phyloP scores from a whole-genome alignment of 2,797 vertebrate species.

The Holocentrus rufus region DNA sequence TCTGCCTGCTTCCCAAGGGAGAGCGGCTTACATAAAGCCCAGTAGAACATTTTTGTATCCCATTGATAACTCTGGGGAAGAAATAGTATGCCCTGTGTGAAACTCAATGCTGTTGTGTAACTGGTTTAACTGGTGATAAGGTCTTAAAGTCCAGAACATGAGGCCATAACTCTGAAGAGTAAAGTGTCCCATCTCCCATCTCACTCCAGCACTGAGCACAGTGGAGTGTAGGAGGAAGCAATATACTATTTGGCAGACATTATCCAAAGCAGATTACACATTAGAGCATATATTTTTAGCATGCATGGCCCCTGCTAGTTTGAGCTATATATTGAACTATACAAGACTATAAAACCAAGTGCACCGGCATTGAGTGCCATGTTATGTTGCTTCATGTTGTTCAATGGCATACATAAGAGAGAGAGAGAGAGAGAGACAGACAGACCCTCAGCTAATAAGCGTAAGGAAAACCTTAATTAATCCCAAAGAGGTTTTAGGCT shows the following conservation, averaged over 20 bases:
- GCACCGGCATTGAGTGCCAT: too few relatives aligned
- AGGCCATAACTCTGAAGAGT: background rate
- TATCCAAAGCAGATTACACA: too few relatives aligned
- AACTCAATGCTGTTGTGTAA: slow-evolving; percentile 22
- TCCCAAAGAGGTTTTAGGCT: slow-evolving; percentile 6
- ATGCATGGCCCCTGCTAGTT: too few relatives aligned
- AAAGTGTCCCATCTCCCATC: background rate
- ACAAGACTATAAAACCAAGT: background rate
- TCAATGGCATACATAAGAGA: too few relatives aligned
- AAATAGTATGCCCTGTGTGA: slow-evolving; percentile 3
- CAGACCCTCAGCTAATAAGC: too few relatives aligned
- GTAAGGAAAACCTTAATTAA: slow-evolving; percentile 9
- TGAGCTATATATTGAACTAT: too few relatives aligned
- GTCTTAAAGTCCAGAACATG: slow-evolving; percentile 6
- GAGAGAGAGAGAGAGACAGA: too few relatives aligned
- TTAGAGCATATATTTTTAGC: too few relatives aligned
- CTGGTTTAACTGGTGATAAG: slow-evolving; percentile 11
- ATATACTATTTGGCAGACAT: background rate
- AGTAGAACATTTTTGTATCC: background rate
- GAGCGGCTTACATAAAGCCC: slow-evolving; percentile 14
- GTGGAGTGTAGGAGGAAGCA: background rate
- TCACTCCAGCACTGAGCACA: background rate
- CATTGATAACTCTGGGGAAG: background rate
- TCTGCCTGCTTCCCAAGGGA: background rate
- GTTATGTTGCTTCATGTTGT: too few relatives aligned